Evolutionary conservation across 2,888 invertebrate genomes (phyloP).

Genomic region (Hirtodrosophila trivittata): DNA sequence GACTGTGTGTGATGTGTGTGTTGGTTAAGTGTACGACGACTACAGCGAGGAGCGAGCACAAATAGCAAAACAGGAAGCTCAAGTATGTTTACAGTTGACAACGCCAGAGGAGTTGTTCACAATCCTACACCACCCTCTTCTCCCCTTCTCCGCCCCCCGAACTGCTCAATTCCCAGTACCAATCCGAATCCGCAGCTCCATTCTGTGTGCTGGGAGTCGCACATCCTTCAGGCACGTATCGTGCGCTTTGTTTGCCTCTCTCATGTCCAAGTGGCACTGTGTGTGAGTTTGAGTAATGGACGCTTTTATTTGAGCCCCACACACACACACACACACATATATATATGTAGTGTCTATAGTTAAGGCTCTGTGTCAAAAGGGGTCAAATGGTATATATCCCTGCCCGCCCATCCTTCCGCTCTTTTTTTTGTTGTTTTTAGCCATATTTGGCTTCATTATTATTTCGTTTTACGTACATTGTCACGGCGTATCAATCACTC

Average conservation of each 20-base stretch:
- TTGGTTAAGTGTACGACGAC: constrained; percentile 49
- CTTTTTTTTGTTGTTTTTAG: constrained; percentile 26
- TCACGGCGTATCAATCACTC: constrained; percentile 74
- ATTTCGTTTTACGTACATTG: constrained; percentile 54
- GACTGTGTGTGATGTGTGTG: constrained; percentile 25
- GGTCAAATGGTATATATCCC: constrained; percentile 71
- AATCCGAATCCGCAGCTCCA: constrained; percentile 26
- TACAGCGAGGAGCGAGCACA: constrained; percentile 49
- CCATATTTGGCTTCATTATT: constrained; percentile 66
- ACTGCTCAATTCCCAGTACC: not conserved
- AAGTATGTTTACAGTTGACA: constrained; percentile 80
- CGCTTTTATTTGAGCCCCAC: constrained; percentile 76
- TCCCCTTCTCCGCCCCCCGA: not conserved
- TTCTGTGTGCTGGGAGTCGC: constrained; percentile 26
- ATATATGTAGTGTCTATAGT: constrained; percentile 3
- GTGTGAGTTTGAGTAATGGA: constrained; percentile 75
- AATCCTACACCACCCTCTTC: not conserved
- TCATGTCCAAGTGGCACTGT: constrained; percentile 34
- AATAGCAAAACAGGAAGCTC: constrained; percentile 77
- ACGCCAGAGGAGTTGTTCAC: constrained; percentile 52
- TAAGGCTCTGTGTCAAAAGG: constrained; percentile 74
- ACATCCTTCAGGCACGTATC: constrained; percentile 50
- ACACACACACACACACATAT: constrained; percentile 25
- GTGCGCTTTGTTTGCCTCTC: constrained; percentile 59
- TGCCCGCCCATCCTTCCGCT: constrained; percentile 2